Evolutionary conservation across 2,797 vertebrate genomes (phyloP).

Genomic region (Cirrhinus molitorella): DNA sequence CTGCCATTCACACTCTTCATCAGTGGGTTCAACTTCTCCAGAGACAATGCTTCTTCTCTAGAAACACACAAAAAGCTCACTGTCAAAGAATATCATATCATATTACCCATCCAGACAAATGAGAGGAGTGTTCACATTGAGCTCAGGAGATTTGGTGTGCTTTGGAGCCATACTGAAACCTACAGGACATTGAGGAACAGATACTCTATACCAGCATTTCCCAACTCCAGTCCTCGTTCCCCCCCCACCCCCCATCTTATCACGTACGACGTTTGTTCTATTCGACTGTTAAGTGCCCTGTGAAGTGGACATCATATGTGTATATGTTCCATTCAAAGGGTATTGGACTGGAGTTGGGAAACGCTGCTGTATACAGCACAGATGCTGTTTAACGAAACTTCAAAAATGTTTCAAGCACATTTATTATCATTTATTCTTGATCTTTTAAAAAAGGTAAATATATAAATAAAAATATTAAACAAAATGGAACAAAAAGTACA

Average conservation of each 20-base stretch:
- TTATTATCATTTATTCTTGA: no score
- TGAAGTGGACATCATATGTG: no score
- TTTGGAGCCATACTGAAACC: not conserved
- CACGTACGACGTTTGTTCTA: no score
- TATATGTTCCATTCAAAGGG: no score
- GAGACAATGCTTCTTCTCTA: constrained; percentile 92
- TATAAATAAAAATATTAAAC: not conserved
- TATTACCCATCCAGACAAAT: not conserved
- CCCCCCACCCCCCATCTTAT: no score
- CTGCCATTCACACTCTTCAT: constrained; percentile 94
- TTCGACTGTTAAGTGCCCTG: no score
- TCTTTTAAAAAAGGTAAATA: not conserved
- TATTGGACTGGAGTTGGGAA: no score
- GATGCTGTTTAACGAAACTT: not conserved
- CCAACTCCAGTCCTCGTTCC: no score
- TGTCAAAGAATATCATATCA: not conserved
- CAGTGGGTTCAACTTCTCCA: constrained; percentile 91
- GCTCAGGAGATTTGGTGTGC: not conserved
- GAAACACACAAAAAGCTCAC: not conserved
- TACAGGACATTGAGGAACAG: not conserved
- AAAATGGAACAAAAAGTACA: not conserved
- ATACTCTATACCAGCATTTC: no score
- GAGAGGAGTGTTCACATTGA: not conserved
- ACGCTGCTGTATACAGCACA: not conserved
- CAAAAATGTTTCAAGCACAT: not conserved